Conservation (phyloP, 35 echinoderm and acorn worm genomes). For the Hemicentrotus pulcherrimus region DNA sequence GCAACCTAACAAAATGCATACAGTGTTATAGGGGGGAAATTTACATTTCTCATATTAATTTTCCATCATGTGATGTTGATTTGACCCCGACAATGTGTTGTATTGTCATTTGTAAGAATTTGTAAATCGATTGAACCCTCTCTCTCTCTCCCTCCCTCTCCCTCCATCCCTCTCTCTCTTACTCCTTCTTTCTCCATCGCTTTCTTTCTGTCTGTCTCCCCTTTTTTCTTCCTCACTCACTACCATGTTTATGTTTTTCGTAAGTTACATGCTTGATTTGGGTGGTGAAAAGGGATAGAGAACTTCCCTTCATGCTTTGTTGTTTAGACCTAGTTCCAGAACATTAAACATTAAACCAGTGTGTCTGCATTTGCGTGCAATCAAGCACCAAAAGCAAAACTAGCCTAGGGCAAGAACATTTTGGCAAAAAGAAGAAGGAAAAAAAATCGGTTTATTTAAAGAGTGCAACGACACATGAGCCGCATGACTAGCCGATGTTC, state of each 20-base stretch:
- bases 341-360: constrained; percentile 6
- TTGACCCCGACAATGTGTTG: no score
- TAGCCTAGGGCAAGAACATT: constrained; percentile 7
- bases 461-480: not conserved
- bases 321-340: constrained; percentile 3
- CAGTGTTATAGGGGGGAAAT: no score
- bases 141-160: no score
- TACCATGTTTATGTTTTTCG: not conserved
- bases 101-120: no score
- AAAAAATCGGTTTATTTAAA: not conserved
- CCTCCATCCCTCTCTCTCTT: no score
- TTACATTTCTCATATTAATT: no score
- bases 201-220: no score
- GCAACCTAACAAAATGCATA: no score
- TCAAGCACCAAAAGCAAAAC: not conserved
- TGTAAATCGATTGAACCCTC: no score
- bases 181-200: no score
- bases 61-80: no score
- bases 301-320: not conserved
- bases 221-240: no score
- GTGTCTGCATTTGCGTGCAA: not conserved
- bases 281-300: not conserved
- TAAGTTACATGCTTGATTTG: not conserved
- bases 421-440: not conserved
- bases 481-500: not conserved